Evolutionary conservation across 2,113 vertebrate genomes (phyloP), one percentile per base, ranked within the genome.

Genomic region (Podocnemis expansa): DNA sequence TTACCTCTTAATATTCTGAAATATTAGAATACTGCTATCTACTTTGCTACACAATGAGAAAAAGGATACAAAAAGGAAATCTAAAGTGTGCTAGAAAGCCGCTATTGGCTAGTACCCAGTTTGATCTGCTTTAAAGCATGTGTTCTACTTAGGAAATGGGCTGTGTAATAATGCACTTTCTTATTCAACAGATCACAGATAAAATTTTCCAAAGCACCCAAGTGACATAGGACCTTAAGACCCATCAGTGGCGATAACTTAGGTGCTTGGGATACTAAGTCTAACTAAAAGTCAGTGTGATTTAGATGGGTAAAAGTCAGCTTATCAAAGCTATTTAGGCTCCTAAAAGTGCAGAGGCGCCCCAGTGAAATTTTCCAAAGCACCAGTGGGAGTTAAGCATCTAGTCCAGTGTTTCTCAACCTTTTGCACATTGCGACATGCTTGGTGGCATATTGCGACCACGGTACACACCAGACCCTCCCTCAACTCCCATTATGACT

Each of bases 1-100:
- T 97, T 88, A 88, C 91, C 93, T 91, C 92, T 93, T 85, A 94
- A 54, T 41, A 5, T 97, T 97, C 95, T 97, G 75, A 96, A 93
- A 63, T 17, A 84, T 79, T 58, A 93, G 91, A 95, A 88, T 78
- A 89, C 34, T 80, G 43, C 82, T 84, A 58, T 87, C 82, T 96
- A 78, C 24, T 96, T 86, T 34, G 4, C 24, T 89, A 45, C n/a
- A 94, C 85, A 96, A 82, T 80, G 45, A 92, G 75, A 94, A 94
- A 82, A 47, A 67, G 51, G 16, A 84, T 73, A 88, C 90, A 92
- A 94, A 21, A 25, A 8, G 27, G 10, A 83, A 94, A 87, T 38
- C 41, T 38, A 87, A 3, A 21, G 91, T 93, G 87, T 56, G 27
- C 75, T 92, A 43, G 84, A 95, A 47, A 86, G 8, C 56, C 24